Base-by-base conservation (phyloP, 2,888 invertebrate genomes). In the Oscheius myriophilus region DNA sequence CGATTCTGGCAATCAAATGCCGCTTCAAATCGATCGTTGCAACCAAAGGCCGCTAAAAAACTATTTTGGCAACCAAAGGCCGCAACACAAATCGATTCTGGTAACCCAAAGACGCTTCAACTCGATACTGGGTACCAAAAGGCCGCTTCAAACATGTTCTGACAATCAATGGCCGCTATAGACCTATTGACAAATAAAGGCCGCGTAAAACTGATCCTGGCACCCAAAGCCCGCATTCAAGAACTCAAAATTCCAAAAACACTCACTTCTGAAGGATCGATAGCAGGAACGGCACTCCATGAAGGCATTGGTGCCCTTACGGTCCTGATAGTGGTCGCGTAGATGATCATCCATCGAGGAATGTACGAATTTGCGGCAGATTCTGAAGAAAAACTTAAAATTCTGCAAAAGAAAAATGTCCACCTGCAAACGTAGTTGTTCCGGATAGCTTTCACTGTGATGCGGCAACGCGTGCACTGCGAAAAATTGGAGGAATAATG, bases 201-300 rank as follows among this genome's bases (percentile, higher is more conserved):
- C 33, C 33, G 33, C 33, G 3, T 33, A 6, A 9, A 33, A 3
- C 33, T 3, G 3, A 53, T 16, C 4, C 4, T 18, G 26, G 53
- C 12, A 18, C 3, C 53, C 14, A 4, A 53, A 49, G 11, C 6
- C 49, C 11, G 21, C 9, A 33, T 33, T 33, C 33, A 33, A 3
- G 9, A 33, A 33, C 18, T 16, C 39, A 25, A 23, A 33, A 16
- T 25, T 1, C 1, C 2, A 23, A 3, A 18, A 46, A 46, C n/a
- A 26, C 62, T 25, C 42, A 69, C 69, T 69, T 39, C 41, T 57
- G 45, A 69, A 69, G 18, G 69, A 25, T 7, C 58, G 23, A 46
- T 65, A 69, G 33, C 69, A 69, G 57, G 43, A 51, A 7, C 64
- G 57, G 45, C 69, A 69, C 23, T 69, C 69, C 64, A 69, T 65